Conservation (phyloP, 2,113 vertebrate species). For the Triplophysa dalaica region DNA sequence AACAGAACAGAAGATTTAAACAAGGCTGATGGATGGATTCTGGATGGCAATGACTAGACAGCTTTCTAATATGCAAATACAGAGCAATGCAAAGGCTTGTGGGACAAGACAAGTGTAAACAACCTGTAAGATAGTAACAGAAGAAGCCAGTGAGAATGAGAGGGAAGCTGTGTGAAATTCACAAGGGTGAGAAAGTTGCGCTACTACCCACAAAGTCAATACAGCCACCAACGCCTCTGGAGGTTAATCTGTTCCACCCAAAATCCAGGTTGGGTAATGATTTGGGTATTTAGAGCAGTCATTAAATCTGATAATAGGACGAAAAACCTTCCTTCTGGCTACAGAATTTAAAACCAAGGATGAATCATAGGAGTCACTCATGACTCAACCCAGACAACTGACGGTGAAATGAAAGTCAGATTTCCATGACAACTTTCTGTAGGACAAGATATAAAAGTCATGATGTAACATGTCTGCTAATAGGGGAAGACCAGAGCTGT, state of each 20-base stretch:
- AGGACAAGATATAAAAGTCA: background rate
- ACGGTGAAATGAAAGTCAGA: background rate
- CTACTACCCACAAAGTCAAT: conserved; percentile 30
- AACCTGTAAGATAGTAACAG: background rate
- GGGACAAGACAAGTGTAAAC: conserved; percentile 36
- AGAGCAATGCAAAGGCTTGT: background rate
- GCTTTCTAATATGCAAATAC: conserved; percentile 46
- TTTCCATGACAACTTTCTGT: background rate
- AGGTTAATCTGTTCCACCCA: too few relatives aligned
- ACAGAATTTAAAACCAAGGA: background rate
- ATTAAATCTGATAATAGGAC: background rate
- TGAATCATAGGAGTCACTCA: conserved; percentile 5
- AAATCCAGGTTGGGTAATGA: too few relatives aligned
- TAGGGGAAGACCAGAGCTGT: too few relatives aligned
- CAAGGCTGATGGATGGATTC: conserved; percentile 34
- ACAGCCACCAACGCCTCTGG: background rate
- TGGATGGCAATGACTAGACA: conserved; percentile 26
- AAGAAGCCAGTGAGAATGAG: background rate
- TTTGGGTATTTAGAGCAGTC: too few relatives aligned
- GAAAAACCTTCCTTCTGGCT: background rate
- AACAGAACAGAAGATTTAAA: conserved; percentile 30
- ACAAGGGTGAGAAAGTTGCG: background rate
- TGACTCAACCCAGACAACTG: conserved; percentile 6
- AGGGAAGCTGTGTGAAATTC: conserved; percentile 35
- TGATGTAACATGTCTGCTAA: background rate